Percentiles rank a stretch among this genome's conserved stretches.
Conservation (phyloP, 64 coral and sea anemone species). For the Cladopsammia gracilis region DNA sequence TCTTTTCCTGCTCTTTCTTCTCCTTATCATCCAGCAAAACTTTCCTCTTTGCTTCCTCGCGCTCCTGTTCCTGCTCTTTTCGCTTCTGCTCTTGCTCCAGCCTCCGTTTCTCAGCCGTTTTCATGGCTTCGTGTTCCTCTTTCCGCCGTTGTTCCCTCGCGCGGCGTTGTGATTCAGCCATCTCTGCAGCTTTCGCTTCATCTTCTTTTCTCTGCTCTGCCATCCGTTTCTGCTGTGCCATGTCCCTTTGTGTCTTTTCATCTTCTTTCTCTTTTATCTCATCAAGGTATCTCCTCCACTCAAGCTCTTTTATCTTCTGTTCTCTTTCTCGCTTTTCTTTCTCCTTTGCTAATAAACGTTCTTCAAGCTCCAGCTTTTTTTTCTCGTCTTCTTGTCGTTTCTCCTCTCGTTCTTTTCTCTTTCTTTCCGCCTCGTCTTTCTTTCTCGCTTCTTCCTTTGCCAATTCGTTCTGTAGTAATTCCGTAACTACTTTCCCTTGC, state of each 20-base stretch:
- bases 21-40: constrained; percentile 10
- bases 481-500: constrained; percentile 15
- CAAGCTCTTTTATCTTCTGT: constrained; percentile 12
- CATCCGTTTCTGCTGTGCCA: constrained; percentile 31
- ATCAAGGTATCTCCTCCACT: constrained; percentile 30
- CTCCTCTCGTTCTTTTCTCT: constrained; percentile 13
- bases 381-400: constrained; percentile 36
- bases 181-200: constrained; percentile 32
- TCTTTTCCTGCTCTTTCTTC: constrained; percentile 21
- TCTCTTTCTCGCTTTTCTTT: constrained; percentile 36
- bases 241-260: constrained; percentile 8
- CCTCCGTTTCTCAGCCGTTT: constrained; percentile 17
- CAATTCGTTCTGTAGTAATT: constrained; percentile 19
- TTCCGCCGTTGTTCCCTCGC: constrained; percentile 5
- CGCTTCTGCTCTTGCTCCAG: constrained; percentile 34
- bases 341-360: constrained; percentile 19
- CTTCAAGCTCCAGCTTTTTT: constrained; percentile 23
- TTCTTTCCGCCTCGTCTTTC: constrained; percentile 6
- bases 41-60: constrained; percentile 25
- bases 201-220: constrained; percentile 33
- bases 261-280: constrained; percentile 42
- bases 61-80: constrained; percentile 19
- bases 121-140: constrained; percentile 39
- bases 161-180: constrained; percentile 41
- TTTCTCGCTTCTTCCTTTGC: constrained; percentile 9